A percentile compares a stretch with the other conserved stretches of the same genome.
Conservation (phyloP, 2,888 invertebrate genomes). For the Spatulosminthurus flaviceps region DNA sequence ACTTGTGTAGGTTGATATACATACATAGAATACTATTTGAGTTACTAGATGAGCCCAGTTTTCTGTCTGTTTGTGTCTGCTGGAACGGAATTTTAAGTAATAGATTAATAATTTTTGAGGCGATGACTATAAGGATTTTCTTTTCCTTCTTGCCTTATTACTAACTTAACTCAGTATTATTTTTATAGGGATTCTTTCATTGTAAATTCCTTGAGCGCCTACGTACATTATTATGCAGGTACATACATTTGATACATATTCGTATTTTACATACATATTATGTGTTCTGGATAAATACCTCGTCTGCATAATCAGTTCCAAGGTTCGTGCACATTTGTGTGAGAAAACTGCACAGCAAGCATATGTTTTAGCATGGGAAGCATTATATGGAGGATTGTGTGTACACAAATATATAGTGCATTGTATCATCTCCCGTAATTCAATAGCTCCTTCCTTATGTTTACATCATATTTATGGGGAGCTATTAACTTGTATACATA, state of each 20-base stretch:
- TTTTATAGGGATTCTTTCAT: not conserved
- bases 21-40: no score
- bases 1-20: not conserved
- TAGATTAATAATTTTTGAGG: constrained; percentile 1
- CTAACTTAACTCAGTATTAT: not conserved
- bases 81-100: constrained; percentile 18
- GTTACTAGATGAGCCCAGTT: not conserved
- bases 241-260: no score
- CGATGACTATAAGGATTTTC: not conserved
- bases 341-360: not conserved
- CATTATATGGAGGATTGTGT: not conserved
- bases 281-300: not conserved
- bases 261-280: no score
- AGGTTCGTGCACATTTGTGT: constrained; percentile 2
- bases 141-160: not conserved
- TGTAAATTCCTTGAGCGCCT: no score
- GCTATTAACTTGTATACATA: no score
- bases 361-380: not conserved
- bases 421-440: no score
- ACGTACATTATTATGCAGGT: no score
- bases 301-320: not conserved
- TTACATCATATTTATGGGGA: no score
- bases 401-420: not conserved
- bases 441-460: no score
- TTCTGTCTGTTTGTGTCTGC: not conserved